These are phyloP conservation scores for Andrena marginata DNA, from an alignment of 2,888 invertebrate genomes.

Conservation along the genomic window DNA sequence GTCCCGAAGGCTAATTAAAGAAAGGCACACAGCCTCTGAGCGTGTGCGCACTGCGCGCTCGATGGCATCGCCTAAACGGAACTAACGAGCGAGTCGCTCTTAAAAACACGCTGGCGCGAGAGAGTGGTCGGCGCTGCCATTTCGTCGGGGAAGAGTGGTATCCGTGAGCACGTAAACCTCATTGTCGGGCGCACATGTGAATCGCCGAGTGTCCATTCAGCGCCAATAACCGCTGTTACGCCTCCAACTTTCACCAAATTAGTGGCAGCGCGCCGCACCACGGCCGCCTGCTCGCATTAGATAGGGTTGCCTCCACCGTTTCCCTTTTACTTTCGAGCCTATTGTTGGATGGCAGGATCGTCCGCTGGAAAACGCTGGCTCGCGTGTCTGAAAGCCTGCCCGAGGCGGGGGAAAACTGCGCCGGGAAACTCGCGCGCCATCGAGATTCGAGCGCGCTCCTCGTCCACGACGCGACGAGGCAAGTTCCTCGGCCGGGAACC, in stretches of 20 bases:
- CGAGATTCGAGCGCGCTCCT: no score
- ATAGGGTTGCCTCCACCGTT: constrained; percentile 69
- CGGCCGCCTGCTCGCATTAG: constrained; percentile 66
- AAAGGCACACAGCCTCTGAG: constrained; percentile 37
- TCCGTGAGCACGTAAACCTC: constrained; percentile 10
- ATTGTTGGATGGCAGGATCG: constrained; percentile 58
- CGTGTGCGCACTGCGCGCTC: constrained; percentile 14
- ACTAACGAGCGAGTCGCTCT: constrained; percentile 64
- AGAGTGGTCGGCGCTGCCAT: constrained; percentile 12
- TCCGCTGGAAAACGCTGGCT: constrained; percentile 19
- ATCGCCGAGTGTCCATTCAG: constrained; percentile 62
- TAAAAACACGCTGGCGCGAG: constrained; percentile 27
- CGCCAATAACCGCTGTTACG: constrained; percentile 71
- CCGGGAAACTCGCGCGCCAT: constrained; percentile 11
- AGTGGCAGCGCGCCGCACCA: constrained; percentile 68
- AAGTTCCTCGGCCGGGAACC: no score
- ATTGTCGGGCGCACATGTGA: constrained; percentile 8
- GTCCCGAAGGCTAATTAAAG: constrained; percentile 60
- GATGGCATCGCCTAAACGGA: constrained; percentile 66
- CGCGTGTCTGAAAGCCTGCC: constrained; percentile 23
- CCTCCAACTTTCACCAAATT: constrained; percentile 77
- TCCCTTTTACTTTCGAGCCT: constrained; percentile 77
- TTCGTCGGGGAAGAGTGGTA: constrained; percentile 9
- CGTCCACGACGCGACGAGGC: no score
- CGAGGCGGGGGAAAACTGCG: constrained; percentile 9